These are phyloP conservation scores for Porites lobata DNA, from an alignment of 92 coral and sea anemone genomes.

Conservation along the genomic window DNA sequence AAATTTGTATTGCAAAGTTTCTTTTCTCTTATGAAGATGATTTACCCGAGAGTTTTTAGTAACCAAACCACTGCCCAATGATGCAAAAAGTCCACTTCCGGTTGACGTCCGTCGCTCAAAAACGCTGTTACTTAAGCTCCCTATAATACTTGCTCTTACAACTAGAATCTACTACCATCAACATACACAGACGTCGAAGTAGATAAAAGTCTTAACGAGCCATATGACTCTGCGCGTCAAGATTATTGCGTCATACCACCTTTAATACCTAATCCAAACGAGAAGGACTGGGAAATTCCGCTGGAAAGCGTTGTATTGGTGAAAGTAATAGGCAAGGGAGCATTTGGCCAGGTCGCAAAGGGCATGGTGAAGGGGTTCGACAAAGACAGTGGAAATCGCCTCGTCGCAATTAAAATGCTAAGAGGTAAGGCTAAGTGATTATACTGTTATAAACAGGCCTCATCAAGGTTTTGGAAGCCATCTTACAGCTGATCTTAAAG, in stretches of 20 bases:
- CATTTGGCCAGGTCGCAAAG: constrained; percentile 79
- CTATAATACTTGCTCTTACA: neutral
- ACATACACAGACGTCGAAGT: neutral
- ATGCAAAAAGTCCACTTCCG: too few relatives aligned
- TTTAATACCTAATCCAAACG: constrained; percentile 15
- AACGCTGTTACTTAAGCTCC: neutral
- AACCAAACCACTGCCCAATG: too few relatives aligned
- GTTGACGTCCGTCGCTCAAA: too few relatives aligned
- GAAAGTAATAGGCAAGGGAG: constrained; percentile 81
- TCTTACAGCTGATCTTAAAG: too few relatives aligned
- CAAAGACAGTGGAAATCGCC: constrained; percentile 28
- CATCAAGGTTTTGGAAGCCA: too few relatives aligned
- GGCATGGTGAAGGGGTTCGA: constrained; percentile 54
- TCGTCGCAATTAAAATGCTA: constrained; percentile 79
- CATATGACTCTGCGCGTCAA: constrained; percentile 1
- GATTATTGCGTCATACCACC: constrained; percentile 48
- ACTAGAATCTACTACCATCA: neutral
- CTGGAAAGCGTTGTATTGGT: constrained; percentile 59
- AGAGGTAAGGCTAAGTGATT: constrained; percentile 41
- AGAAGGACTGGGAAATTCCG: constrained; percentile 72
- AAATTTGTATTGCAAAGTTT: too few relatives aligned
- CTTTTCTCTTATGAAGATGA: too few relatives aligned
- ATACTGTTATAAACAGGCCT: too few relatives aligned
- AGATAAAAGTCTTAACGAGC: neutral
- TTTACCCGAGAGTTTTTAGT: too few relatives aligned